Conservation (phyloP, 2,113 vertebrate genomes). For the Perca flavescens region DNA sequence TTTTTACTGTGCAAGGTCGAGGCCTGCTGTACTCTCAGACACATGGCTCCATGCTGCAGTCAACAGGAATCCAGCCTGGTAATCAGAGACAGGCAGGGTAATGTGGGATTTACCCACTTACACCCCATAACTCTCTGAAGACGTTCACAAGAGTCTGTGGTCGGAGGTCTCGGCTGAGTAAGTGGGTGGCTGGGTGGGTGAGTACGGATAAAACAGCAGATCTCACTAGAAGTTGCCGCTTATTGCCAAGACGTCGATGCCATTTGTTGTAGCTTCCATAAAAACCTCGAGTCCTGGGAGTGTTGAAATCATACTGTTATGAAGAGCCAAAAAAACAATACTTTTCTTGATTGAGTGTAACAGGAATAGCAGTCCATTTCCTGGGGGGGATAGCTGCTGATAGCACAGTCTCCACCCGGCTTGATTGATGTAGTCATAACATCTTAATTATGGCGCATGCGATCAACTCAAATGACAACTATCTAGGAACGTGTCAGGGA, state of each 20-base stretch:
- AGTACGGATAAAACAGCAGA: constrained; percentile 42
- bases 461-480: constrained; percentile 38
- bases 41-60: constrained; percentile 49
- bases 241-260: constrained; percentile 53
- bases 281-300: constrained; percentile 42
- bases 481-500: constrained; percentile 33
- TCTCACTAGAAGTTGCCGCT: constrained; percentile 37
- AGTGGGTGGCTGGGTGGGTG: constrained; percentile 60
- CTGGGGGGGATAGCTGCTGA: constrained; percentile 45
- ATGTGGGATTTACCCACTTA: constrained; percentile 77
- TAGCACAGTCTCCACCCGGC: constrained; percentile 57
- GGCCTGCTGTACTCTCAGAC: constrained; percentile 40
- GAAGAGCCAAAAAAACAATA: constrained; percentile 15
- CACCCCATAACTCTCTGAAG: constrained; percentile 77
- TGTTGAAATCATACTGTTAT: constrained; percentile 29
- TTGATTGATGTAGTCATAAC: constrained; percentile 54
- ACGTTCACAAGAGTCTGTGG: constrained; percentile 80
- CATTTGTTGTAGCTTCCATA: constrained; percentile 57
- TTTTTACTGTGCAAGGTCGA: constrained; percentile 25
- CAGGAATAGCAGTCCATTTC: constrained; percentile 51
- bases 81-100: constrained; percentile 77
- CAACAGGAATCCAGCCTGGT: constrained; percentile 62
- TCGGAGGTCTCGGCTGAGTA: constrained; percentile 59
- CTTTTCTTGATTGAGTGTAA: constrained; percentile 28
- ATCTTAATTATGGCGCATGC: constrained; percentile 44